phyloP scores from a whole-genome alignment of 2,797 vertebrate species.

The Labeo calbasu region DNA sequence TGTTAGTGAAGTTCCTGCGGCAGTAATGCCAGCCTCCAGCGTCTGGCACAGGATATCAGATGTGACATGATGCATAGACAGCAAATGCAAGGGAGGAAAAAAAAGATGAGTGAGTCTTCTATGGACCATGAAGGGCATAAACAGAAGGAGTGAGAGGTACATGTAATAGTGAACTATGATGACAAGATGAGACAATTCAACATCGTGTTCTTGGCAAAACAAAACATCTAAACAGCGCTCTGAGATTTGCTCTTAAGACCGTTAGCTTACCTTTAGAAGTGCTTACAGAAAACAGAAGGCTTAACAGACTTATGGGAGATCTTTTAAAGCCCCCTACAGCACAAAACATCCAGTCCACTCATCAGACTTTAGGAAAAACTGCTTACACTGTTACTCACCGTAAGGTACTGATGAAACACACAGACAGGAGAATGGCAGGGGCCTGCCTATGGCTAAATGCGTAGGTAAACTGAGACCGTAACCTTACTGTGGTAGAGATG shows the following conservation, averaged over 20 bases:
- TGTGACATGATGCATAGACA: constrained; percentile 43
- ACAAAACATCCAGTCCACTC: constrained; percentile 40
- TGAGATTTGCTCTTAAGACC: constrained; percentile 43
- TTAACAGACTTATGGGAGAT: constrained; percentile 48
- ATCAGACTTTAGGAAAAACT: constrained; percentile 49
- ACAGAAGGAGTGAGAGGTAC: constrained; percentile 22
- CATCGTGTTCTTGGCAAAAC: constrained; percentile 44
- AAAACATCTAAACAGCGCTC: constrained; percentile 47
- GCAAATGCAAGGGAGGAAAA: constrained; percentile 37
- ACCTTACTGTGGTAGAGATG: constrained; percentile 27
- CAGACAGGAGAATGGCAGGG: constrained; percentile 28
- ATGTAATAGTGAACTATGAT: constrained; percentile 13
- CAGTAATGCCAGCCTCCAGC: constrained; percentile 50
- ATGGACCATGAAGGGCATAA: constrained; percentile 40
- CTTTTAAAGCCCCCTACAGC: constrained; percentile 23
- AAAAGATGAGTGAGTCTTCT: constrained; percentile 27
- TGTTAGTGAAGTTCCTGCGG: constrained; percentile 49
- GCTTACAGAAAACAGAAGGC: constrained; percentile 50
- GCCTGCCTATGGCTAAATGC: constrained; percentile 1
- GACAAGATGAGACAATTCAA: constrained; percentile 27
- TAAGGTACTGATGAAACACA: constrained; percentile 47
- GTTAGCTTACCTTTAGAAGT: constrained; percentile 31
- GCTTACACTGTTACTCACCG: constrained; percentile 30
- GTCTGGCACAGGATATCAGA: constrained; percentile 50
- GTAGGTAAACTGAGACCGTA: constrained; percentile 12